phyloP scores from a whole-genome alignment of 2,888 invertebrate genomes.

The Drosophila lutescens region DNA sequence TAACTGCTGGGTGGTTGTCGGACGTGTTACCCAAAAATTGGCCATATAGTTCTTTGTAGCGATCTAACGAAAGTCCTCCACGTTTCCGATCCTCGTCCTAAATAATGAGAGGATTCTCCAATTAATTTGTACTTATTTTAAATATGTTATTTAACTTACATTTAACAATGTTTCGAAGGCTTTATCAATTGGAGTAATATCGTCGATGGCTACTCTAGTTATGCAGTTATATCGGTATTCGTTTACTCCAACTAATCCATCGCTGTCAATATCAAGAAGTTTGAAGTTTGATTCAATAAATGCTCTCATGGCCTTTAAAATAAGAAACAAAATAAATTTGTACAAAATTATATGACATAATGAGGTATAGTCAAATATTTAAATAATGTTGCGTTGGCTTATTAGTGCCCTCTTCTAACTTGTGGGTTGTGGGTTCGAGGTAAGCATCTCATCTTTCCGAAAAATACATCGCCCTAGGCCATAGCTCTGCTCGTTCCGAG shows the following conservation, averaged over 20 bases:
- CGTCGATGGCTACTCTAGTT: constrained; percentile 91
- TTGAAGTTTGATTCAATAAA: constrained; percentile 94
- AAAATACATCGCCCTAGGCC: too few species aligned
- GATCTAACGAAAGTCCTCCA: constrained; percentile 90
- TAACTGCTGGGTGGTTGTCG: constrained; percentile 89
- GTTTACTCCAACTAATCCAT: constrained; percentile 91
- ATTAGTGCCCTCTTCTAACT: too few species aligned
- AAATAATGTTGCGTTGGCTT: neutral
- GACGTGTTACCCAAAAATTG: constrained; percentile 91
- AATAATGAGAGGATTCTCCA: neutral
- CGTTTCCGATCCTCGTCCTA: constrained; percentile 92
- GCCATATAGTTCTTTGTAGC: constrained; percentile 93
- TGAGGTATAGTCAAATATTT: neutral
- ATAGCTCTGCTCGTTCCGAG: too few species aligned
- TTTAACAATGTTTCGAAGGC: constrained; percentile 90
- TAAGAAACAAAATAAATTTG: constrained; percentile 1
- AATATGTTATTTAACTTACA: constrained; percentile 84
- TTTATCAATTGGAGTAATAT: constrained; percentile 90
- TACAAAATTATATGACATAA: neutral
- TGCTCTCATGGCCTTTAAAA: constrained; percentile 89
- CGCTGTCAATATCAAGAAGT: constrained; percentile 91
- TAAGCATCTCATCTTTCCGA: too few species aligned
- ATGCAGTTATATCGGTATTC: constrained; percentile 94
- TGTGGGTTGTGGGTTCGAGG: too few species aligned
- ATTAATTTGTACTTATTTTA: neutral